phyloP scores from a whole-genome alignment of 2,797 vertebrate species.

The Melanogrammus aeglefinus region DNA sequence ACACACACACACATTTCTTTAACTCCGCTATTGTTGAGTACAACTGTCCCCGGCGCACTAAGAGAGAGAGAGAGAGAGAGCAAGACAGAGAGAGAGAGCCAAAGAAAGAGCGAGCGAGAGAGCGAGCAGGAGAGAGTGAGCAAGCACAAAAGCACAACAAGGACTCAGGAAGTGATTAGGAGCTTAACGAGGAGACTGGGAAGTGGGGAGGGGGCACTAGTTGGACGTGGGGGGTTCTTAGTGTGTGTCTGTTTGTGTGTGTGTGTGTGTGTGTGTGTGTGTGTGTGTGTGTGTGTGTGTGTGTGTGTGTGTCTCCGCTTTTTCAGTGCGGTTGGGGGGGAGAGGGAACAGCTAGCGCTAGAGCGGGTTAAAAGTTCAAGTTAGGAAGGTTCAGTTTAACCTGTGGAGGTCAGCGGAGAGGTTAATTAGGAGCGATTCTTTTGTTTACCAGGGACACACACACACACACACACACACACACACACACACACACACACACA shows the following conservation, averaged over 20 bases:
- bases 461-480: slow-evolving; percentile 19
- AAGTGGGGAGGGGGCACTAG: background rate
- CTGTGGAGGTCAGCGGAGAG: slow-evolving; percentile 64
- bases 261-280: slow-evolving; percentile 15
- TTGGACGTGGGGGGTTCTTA: slow-evolving; percentile 24
- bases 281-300: slow-evolving; percentile 21
- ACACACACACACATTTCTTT: slow-evolving; percentile 11
- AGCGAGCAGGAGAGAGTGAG: slow-evolving; percentile 48
- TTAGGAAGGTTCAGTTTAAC: slow-evolving; percentile 67
- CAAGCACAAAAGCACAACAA: slow-evolving; percentile 89
- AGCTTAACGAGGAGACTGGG: slow-evolving; percentile 80
- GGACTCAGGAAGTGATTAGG: slow-evolving; percentile 99
- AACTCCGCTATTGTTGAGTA: slow-evolving; percentile 64
- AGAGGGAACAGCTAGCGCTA: slow-evolving; percentile 7
- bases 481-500: no score
- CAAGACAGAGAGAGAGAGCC: no score
- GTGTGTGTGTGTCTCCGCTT: slow-evolving; percentile 14
- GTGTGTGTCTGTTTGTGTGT: slow-evolving; percentile 24
- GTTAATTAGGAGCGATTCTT: slow-evolving; percentile 69
- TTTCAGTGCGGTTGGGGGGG: background rate
- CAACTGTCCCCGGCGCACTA: slow-evolving; percentile 81
- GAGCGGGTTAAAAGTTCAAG: slow-evolving; percentile 61
- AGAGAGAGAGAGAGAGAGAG: no score
- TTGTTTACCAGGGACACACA: slow-evolving; percentile 52
- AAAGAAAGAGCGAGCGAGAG: no score